Percentiles rank a stretch among this genome's conserved stretches.
phyloP scores from a whole-genome alignment of 2,113 vertebrate genomes.

The Girardinichthys multiradiatus region DNA sequence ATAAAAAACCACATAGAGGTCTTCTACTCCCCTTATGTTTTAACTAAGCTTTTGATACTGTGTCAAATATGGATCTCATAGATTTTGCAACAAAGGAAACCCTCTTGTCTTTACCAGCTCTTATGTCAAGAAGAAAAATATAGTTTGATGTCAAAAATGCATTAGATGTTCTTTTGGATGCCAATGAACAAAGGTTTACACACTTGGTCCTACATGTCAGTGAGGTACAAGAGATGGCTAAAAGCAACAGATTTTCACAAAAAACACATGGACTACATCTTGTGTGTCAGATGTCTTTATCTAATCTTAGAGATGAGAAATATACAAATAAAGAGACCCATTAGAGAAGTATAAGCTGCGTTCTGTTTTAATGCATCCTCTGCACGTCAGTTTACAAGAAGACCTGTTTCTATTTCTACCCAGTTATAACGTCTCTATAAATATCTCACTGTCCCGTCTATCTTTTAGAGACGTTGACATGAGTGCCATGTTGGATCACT shows the following conservation, averaged over 20 bases:
- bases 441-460: not conserved
- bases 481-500: not conserved
- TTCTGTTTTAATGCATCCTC: not conserved
- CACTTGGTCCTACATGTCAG: not conserved
- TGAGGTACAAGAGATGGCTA: not conserved
- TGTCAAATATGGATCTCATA: not conserved
- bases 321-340: not conserved
- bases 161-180: not conserved
- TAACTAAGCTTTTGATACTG: not conserved
- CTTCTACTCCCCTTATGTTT: constrained; percentile 8
- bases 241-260: not conserved
- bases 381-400: constrained; percentile 4
- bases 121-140: not conserved
- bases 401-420: constrained; percentile 8
- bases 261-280: not conserved
- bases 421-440: constrained; percentile 5
- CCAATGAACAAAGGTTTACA: not conserved
- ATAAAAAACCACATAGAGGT: not conserved
- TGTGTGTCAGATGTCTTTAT: fast-evolving
- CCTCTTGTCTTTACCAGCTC: not conserved
- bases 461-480: not conserved
- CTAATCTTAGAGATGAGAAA: not conserved
- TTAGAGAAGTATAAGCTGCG: not conserved
- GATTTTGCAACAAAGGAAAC: not conserved
- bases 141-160: not conserved